Percentiles rank a stretch among this genome's conserved stretches.
phyloP scores from a whole-genome alignment of 2,113 vertebrate species.

The Xiphorhynchus elegans region DNA sequence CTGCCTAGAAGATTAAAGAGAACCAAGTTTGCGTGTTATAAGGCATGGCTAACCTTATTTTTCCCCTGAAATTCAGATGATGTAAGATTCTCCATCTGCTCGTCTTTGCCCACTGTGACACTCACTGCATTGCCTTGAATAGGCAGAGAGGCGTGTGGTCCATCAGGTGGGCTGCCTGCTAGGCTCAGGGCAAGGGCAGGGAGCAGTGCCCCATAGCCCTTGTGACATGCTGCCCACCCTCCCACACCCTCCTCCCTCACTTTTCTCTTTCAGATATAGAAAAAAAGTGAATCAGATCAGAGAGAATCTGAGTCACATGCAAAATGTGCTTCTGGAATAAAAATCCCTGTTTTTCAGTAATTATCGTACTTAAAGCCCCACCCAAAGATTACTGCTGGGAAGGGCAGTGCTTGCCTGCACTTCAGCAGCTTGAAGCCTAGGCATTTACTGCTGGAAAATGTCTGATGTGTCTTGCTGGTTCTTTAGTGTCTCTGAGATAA shows the following conservation, averaged over 20 bases:
- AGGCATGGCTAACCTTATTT: not conserved
- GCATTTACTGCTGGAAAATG: not conserved
- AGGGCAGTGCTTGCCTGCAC: not conserved
- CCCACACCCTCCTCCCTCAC: not conserved
- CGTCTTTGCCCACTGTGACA: not conserved
- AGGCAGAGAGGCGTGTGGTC: not conserved
- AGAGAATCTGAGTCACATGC: not conserved
- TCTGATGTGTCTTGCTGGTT: not conserved
- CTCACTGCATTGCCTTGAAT: not conserved
- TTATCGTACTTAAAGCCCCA: not conserved
- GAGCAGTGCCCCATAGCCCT: not conserved
- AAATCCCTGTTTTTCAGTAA: not conserved
- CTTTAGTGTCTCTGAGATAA: not conserved
- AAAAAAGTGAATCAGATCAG: not conserved
- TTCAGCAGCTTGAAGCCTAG: not conserved
- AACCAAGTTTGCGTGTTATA: not conserved
- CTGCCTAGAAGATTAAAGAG: not conserved
- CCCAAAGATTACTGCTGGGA: not conserved
- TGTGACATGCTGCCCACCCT: fast-evolving
- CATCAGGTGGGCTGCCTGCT: not conserved
- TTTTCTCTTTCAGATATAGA: not conserved
- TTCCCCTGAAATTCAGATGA: not conserved
- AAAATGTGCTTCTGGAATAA: not conserved
- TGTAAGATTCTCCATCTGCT: not conserved
- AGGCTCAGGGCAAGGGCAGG: not conserved